phyloP scores from a whole-genome alignment of 2,113 vertebrate species.

The Regulus satrapa region DNA sequence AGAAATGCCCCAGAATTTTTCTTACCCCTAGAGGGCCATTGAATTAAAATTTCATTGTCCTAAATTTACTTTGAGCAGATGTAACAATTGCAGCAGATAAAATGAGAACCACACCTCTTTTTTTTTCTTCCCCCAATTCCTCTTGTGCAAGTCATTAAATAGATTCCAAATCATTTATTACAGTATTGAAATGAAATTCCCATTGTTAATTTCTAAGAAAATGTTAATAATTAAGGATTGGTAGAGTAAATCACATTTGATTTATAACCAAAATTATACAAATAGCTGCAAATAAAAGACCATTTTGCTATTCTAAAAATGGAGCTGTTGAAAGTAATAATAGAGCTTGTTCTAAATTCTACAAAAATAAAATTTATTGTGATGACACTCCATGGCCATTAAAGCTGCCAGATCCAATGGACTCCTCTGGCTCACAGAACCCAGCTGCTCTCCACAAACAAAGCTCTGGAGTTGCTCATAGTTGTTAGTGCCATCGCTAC shows the following conservation, averaged over 20 bases:
- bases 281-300: not conserved
- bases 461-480: not conserved
- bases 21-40: not conserved
- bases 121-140: not conserved
- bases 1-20: not conserved
- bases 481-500: fast-evolving
- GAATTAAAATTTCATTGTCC: not conserved
- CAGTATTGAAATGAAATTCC: not conserved
- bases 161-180: not conserved
- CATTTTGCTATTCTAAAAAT: not conserved
- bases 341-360: not conserved
- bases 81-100: not conserved
- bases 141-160: not conserved
- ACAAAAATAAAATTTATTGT: not conserved
- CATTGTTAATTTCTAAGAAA: not conserved
- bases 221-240: not conserved
- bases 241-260: not conserved
- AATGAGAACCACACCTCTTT: not conserved
- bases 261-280: not conserved
- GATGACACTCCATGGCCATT: not conserved
- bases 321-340: not conserved
- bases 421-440: not conserved
- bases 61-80: not conserved
- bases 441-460: not conserved
- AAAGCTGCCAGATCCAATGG: not conserved